Conservation (phyloP, 1,140 invertebrate species). For the Zaprionus capensis region DNA sequence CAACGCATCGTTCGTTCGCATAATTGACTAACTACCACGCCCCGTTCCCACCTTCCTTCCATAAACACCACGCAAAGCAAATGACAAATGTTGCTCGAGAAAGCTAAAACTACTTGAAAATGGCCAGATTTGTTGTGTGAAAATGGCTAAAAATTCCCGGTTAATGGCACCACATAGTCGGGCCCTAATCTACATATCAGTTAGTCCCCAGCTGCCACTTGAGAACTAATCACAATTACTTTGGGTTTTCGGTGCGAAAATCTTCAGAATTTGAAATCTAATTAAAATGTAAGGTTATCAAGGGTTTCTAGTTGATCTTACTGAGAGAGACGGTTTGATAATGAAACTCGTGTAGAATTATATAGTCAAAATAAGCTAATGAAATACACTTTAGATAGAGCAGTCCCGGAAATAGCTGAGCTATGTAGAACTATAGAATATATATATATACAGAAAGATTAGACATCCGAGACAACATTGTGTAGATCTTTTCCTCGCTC, state of each 20-base stretch:
- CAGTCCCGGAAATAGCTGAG: neutral
- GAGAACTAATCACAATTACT: conserved; percentile 9
- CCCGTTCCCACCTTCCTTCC: neutral
- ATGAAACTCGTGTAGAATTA: neutral
- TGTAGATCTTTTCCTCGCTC: neutral
- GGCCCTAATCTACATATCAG: conserved; percentile 4
- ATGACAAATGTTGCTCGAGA: conserved; percentile 14
- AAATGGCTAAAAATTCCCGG: conserved; percentile 1
- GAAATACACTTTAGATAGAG: neutral
- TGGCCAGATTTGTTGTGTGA: conserved; percentile 4
- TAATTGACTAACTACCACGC: conserved; percentile 36
- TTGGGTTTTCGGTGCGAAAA: neutral
- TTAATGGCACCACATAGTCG: neutral
- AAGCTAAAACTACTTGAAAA: conserved; percentile 23
- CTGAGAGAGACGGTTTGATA: neutral
- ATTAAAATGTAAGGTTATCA: neutral
- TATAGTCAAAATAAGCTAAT: neutral
- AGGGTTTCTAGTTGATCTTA: neutral
- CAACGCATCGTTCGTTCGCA: conserved; percentile 43
- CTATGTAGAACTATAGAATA: neutral
- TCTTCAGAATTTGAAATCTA: conserved; percentile 4
- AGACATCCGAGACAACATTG: neutral
- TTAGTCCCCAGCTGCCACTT: neutral
- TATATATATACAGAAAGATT: neutral
- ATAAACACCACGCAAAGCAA: neutral